A percentile compares a stretch with the other conserved stretches of the same genome.
These are phyloP conservation scores for Tyrannus savana DNA, from an alignment of 2,113 vertebrate species.

Conservation along the genomic window DNA sequence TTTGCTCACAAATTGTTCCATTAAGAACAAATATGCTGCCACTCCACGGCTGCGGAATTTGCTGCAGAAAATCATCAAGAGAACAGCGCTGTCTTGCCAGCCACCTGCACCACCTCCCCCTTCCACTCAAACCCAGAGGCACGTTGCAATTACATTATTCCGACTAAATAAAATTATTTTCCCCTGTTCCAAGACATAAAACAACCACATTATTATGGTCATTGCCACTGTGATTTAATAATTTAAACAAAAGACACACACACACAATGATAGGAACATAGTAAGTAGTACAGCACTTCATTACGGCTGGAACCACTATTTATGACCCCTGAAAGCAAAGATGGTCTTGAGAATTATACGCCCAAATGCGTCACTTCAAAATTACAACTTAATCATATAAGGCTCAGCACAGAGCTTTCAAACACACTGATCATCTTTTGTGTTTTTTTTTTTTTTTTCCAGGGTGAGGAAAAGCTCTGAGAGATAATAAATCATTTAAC, in stretches of 20 bases:
- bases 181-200: constrained; percentile 50
- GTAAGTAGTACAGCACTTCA: constrained; percentile 44
- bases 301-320: constrained; percentile 30
- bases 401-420: background rate
- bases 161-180: constrained; percentile 58
- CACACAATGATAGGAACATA: constrained; percentile 1
- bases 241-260: constrained; percentile 52
- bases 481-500: constrained; percentile 14
- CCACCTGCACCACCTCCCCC: constrained; percentile 43
- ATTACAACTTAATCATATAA: constrained; percentile 28
- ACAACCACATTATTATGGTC: constrained; percentile 40
- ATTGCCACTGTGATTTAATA: constrained; percentile 52
- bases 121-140: constrained; percentile 53
- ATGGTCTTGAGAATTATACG: background rate
- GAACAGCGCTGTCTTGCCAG: background rate
- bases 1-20: constrained; percentile 50
- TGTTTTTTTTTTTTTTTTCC: background rate
- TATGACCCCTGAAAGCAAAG: constrained; percentile 23
- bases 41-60: constrained; percentile 42
- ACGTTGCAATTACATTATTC: constrained; percentile 53
- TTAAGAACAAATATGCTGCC: constrained; percentile 20
- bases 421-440: background rate
- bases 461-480: constrained; percentile 9
- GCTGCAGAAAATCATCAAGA: background rate
- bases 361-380: background rate